Evolutionary conservation across 2,888 invertebrate species (phyloP), one percentile per base, ranked within the genome.

Genomic region (Seira musarum): DNA sequence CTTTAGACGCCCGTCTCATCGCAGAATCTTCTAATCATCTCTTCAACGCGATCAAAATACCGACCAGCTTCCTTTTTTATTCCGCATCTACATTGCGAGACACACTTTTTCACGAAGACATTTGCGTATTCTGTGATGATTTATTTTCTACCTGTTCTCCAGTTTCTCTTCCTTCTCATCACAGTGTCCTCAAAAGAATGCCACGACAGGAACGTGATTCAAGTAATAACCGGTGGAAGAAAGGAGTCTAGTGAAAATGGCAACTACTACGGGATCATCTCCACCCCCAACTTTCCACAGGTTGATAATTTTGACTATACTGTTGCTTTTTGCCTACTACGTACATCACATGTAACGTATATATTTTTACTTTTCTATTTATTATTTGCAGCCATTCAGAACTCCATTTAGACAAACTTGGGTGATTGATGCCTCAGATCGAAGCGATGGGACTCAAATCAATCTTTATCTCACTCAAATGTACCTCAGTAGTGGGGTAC

Each of bases 381-480:
- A n/a, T n/a, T n/a, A n/a, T n/a, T n/a, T n/a, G n/a, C n/a, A 91
- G 79, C 91, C 93, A 21, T 97, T 96, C 89, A 91, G 92, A 5
- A 93, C 95, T 53, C 97, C 97, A 17, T 93, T 96, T 82, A 92
- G 92, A 86, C 96, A 96, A 89, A 92, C 93, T 86, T 97, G 96
- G 96, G 91, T 96, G 80, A 94, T 97, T 88, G 94, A 95, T 87
- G 93, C 94, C n/a, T 93, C 94, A 83, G 90, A 91, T 79, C 86
- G 88, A 6, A 93, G 93, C 87, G 78, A 84, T 63, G 80, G 65
- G 19, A 92, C 93, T 10, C 93, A 94, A 69, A 95, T 96, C 87
- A 92, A 95, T 84, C 92, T 97, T 84, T 96, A 96, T 88, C 92
- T 97, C 87, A 96, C 96, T 1, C 96, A 97, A 88, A 92, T 95